Evolutionary conservation across 2,797 vertebrate species (phyloP).

Genomic region (Benthosema pterotum): DNA sequence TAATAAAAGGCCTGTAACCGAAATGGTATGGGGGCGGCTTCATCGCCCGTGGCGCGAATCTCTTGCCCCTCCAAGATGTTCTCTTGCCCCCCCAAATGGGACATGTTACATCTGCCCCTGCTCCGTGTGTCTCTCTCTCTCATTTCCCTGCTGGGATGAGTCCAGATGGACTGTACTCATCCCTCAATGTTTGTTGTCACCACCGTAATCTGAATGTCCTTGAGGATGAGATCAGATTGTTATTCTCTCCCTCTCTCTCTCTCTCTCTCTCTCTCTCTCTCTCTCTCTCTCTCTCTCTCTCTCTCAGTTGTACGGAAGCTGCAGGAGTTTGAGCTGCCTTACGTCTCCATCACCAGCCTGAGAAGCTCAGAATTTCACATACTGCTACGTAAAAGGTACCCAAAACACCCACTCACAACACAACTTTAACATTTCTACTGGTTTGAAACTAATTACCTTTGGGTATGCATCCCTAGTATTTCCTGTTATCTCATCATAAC

Average conservation of each 20-base stretch:
- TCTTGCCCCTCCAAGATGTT: no score
- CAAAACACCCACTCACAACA: constrained; percentile 7
- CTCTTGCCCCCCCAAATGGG: no score
- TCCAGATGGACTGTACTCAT: constrained; percentile 48
- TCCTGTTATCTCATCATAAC: no score
- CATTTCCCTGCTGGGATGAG: constrained; percentile 26
- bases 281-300: constrained; percentile 31
- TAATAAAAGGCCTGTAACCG: no score
- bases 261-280: constrained; percentile 28
- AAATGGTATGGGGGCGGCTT: no score
- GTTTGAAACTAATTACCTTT: no score
- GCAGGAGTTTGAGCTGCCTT: constrained; percentile 98
- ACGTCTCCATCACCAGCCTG: constrained; percentile 95
- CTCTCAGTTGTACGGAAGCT: constrained; percentile 92
- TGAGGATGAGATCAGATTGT: constrained; percentile 41
- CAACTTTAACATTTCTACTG: constrained; percentile 13
- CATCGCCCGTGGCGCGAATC: no score
- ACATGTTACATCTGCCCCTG: no score
- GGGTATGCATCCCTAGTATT: no score
- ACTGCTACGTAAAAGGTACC: constrained; percentile 95
- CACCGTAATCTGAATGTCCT: constrained; percentile 48
- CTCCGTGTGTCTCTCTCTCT: no score
- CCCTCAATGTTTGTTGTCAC: constrained; percentile 37
- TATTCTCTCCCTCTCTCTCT: constrained; percentile 31
- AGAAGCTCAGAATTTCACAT: constrained; percentile 91